Percentiles rank a stretch among this genome's conserved stretches.
These are phyloP conservation scores for Hydrolagus colliei DNA, from an alignment of 2,797 vertebrate genomes.

Conservation along the genomic window DNA sequence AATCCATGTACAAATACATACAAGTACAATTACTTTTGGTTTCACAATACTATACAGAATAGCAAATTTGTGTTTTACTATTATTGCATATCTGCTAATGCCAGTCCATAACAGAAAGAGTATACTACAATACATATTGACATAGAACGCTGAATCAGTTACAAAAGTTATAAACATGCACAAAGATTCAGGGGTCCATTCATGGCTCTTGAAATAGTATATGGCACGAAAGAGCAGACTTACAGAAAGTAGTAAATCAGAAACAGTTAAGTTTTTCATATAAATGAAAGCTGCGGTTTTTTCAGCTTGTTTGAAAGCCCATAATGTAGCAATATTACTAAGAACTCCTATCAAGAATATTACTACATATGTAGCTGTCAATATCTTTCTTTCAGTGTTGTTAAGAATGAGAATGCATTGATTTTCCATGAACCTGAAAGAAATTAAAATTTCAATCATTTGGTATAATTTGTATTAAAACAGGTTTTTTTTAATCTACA, in stretches of 20 bases:
- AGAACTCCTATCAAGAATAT: constrained; percentile 38
- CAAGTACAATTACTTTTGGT: constrained; percentile 21
- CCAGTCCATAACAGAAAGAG: constrained; percentile 40
- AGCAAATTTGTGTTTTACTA: constrained; percentile 32
- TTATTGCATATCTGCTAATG: constrained; percentile 40
- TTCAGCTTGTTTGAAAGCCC: constrained; percentile 36
- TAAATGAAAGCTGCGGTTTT: constrained; percentile 39
- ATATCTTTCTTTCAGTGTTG: constrained; percentile 21
- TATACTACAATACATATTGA: constrained; percentile 42
- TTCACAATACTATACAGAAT: constrained; percentile 34
- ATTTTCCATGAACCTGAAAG: not conserved
- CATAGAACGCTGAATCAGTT: constrained; percentile 36
- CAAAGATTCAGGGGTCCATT: constrained; percentile 27
- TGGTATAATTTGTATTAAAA: not conserved
- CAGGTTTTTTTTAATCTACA: not conserved
- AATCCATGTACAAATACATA: constrained; percentile 38
- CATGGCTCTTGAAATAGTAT: not conserved
- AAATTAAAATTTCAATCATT: not conserved
- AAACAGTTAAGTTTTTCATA: constrained; percentile 37
- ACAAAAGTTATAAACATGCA: constrained; percentile 28
- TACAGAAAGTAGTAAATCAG: constrained; percentile 39
- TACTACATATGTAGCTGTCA: constrained; percentile 38
- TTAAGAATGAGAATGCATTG: not conserved
- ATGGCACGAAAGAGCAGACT: constrained; percentile 38
- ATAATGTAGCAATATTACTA: constrained; percentile 35